Base-by-base conservation (phyloP, 2,113 vertebrate species). In the Cephalopholis sonnerati region DNA sequence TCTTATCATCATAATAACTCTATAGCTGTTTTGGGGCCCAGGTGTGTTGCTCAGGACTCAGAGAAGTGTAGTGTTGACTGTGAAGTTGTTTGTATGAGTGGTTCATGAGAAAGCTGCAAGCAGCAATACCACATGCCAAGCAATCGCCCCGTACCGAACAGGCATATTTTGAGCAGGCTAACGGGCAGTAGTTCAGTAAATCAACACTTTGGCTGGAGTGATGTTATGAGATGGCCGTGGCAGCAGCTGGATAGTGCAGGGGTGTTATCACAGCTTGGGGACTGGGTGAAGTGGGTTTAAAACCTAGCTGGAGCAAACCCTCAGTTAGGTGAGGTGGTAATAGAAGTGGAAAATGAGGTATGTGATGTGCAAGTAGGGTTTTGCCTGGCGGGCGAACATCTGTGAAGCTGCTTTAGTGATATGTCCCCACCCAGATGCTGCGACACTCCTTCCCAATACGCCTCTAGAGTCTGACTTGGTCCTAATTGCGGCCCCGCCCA, bases 281-380 rank as follows among this genome's bases (percentile, higher is more conserved):
- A 51, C 17, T 7, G 10, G 44, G 46, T 29, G 46, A 50, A 50
- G 48, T 50, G 25, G 24, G 46, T 50, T 50, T 27, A 24, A 67
- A 67, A 27, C 41, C n/a, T 48, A 48, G 8, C 24, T 48, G 64
- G 29, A 70, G 20, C 20, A 32, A 69, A 11, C 32, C 46, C 17
- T 50, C 44, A n/a, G 29, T 41, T 71, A 57, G 36, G 32, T 57
- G 29, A 57, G 32, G 15, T 58, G 15, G n/a, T 72, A 27, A 18
- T 12, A 57, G 13, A 46, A n/a, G 54, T 27, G 36, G 54, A 32
- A 36, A 32, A 74, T 61, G 2, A 50, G 57, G 22, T 32, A 22
- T 74, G 36, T 69, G 50, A 55, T 65, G 64, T 61, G 36, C 77
- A 41, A 55, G 50, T 17, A 13, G 36, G 10, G 17, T 18, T 72